Percentiles rank a stretch among this genome's conserved stretches.
Evolutionary conservation across 2,888 invertebrate species (phyloP).

Genomic region (Drosophila subquinaria): DNA sequence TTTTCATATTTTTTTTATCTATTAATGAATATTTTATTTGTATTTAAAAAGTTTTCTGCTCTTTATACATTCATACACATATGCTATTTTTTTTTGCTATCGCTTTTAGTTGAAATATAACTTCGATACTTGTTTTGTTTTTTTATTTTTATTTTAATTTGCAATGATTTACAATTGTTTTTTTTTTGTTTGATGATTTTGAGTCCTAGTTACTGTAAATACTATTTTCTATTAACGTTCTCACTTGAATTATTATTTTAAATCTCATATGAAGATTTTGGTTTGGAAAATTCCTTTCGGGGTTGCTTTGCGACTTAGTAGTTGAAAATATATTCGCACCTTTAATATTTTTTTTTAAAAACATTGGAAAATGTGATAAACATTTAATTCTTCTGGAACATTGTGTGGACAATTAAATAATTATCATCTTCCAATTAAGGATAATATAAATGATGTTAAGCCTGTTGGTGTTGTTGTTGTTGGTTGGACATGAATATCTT

Average conservation of each 20-base stretch:
- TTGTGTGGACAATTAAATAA: slow-evolving; percentile 3
- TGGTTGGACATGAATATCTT: slow-evolving; percentile 17
- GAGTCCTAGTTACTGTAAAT: slow-evolving; percentile 63
- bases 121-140: slow-evolving; percentile 2
- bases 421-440: slow-evolving; percentile 4
- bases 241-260: slow-evolving; percentile 33
- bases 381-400: slow-evolving; percentile 3
- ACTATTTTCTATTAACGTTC: slow-evolving; percentile 58
- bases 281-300: slow-evolving; percentile 45
- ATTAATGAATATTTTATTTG: slow-evolving; percentile 36
- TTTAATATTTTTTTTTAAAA: slow-evolving; percentile 16
- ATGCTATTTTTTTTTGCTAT: slow-evolving; percentile 39
- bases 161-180: slow-evolving; percentile 28
- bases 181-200: slow-evolving; percentile 38
- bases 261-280: slow-evolving; percentile 50
- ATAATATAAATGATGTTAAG: slow-evolving; percentile 27
- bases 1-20: slow-evolving; percentile 22
- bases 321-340: slow-evolving; percentile 32
- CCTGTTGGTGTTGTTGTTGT: slow-evolving; percentile 30
- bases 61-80: slow-evolving; percentile 23
- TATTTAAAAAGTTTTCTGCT: slow-evolving; percentile 65
- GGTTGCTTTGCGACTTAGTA: slow-evolving; percentile 32
- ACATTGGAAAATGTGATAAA: slow-evolving; percentile 17
- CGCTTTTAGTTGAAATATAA: slow-evolving; percentile 41
- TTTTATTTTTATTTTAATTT: slow-evolving; percentile 5